Conservation (phyloP, 2,888 invertebrate species). For the Drosophila anomalata region DNA sequence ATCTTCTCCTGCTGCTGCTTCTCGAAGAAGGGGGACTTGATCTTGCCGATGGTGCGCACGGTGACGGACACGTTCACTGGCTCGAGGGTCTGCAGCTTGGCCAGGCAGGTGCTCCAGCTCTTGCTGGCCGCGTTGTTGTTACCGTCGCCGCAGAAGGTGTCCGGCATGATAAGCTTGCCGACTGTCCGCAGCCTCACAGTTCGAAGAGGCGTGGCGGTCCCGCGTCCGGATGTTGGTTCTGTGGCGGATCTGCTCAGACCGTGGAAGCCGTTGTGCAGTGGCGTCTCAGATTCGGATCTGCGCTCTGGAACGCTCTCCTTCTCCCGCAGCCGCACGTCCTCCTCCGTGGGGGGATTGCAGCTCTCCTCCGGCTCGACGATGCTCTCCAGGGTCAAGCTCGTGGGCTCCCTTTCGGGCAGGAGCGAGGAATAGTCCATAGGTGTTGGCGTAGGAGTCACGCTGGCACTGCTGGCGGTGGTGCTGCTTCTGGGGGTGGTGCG, state of each 20-base stretch:
- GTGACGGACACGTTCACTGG: constrained; percentile 52
- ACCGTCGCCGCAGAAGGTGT: constrained; percentile 77
- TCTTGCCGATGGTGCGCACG: constrained; percentile 81
- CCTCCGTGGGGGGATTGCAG: background rate
- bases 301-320: background rate
- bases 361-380: constrained; percentile 23
- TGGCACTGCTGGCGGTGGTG: constrained; percentile 67
- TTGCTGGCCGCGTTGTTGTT: constrained; percentile 56
- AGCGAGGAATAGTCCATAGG: constrained; percentile 65
- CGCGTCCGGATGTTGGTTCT: constrained; percentile 17
- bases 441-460: constrained; percentile 78
- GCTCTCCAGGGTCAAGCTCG: constrained; percentile 37
- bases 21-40: constrained; percentile 83
- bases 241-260: constrained; percentile 40
- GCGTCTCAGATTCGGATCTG: constrained; percentile 7
- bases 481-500: constrained; percentile 77
- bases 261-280: constrained; percentile 19
- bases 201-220: constrained; percentile 28
- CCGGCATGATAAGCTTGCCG: constrained; percentile 81
- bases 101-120: constrained; percentile 47
- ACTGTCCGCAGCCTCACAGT: constrained; percentile 77
- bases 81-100: constrained; percentile 52
- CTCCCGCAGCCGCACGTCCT: background rate
- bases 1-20: constrained; percentile 71
- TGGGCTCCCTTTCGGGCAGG: constrained; percentile 33